Evolutionary conservation across 2,888 invertebrate genomes (phyloP).

Genomic region (Drosophila quinaria): DNA sequence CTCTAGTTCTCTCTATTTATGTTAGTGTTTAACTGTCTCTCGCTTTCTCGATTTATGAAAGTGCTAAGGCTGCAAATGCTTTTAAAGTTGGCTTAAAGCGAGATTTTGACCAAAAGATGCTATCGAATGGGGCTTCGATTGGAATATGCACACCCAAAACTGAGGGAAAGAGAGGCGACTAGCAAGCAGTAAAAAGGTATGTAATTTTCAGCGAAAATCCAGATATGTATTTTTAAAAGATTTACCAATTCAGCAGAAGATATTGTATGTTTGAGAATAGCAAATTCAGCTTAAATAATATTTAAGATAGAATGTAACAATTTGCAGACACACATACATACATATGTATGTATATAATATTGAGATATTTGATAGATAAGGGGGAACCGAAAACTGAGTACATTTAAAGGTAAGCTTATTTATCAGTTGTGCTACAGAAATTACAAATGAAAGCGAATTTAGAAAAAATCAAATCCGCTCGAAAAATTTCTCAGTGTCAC

Average conservation of each 20-base stretch:
- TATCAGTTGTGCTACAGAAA: too few species aligned
- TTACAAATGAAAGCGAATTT: too few species aligned
- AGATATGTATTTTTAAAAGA: not conserved
- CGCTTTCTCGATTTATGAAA: slow-evolving; percentile 26
- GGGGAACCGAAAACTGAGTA: too few species aligned
- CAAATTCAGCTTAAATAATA: not conserved
- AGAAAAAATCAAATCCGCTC: too few species aligned
- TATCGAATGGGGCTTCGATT: not conserved
- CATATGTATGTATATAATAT: too few species aligned
- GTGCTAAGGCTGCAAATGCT: slow-evolving; percentile 31
- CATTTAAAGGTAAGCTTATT: too few species aligned
- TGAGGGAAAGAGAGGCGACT: not conserved
- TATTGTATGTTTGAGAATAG: not conserved
- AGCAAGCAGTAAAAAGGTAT: not conserved
- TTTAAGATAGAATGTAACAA: too few species aligned
- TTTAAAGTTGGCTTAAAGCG: slow-evolving; percentile 37
- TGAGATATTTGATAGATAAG: too few species aligned
- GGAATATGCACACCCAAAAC: not conserved
- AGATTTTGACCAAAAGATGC: slow-evolving; percentile 14
- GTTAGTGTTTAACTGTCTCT: slow-evolving; percentile 13
- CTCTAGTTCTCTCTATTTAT: not conserved
- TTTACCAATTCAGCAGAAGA: not conserved
- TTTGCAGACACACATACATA: too few species aligned
- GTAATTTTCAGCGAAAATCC: slow-evolving; percentile 1
- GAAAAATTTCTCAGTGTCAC: too few species aligned